Evolutionary conservation across 2,113 vertebrate genomes (phyloP).

Genomic region (Nibea albiflora): DNA sequence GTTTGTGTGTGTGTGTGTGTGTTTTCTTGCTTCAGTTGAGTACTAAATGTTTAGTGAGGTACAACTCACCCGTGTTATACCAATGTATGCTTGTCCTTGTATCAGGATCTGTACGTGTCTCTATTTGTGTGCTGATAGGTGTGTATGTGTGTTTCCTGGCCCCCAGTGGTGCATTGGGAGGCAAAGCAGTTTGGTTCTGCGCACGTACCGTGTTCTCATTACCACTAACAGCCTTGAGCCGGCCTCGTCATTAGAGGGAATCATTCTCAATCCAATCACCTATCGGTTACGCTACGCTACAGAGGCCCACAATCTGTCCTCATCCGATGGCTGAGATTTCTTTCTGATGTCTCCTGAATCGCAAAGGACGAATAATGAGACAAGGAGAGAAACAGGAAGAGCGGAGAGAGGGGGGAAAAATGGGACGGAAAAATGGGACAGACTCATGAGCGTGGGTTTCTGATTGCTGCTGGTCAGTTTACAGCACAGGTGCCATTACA

Average conservation of each 20-base stretch:
- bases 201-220: conserved; percentile 81
- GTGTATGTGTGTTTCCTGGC: conserved; percentile 37
- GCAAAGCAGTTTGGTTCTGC: conserved; percentile 50
- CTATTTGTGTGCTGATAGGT: neutral
- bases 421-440: conserved; percentile 5
- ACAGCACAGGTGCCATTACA: neutral
- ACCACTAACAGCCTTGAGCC: conserved; percentile 81
- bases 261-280: conserved; percentile 81
- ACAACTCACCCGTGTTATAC: neutral
- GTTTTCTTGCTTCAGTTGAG: conserved; percentile 6
- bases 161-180: conserved; percentile 62
- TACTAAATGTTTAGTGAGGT: conserved; percentile 24
- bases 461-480: conserved; percentile 7
- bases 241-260: conserved; percentile 81
- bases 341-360: conserved; percentile 67
- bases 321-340: conserved; percentile 68
- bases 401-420: neutral
- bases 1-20: neutral
- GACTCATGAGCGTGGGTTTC: neutral
- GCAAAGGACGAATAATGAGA: conserved; percentile 56
- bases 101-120: conserved; percentile 22
- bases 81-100: conserved; percentile 53
- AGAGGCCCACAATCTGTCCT: conserved; percentile 74
- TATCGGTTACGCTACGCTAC: conserved; percentile 74
- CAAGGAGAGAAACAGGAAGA: neutral